Conservation (phyloP, 2,113 vertebrate genomes). For the Loxodonta africana region DNA sequence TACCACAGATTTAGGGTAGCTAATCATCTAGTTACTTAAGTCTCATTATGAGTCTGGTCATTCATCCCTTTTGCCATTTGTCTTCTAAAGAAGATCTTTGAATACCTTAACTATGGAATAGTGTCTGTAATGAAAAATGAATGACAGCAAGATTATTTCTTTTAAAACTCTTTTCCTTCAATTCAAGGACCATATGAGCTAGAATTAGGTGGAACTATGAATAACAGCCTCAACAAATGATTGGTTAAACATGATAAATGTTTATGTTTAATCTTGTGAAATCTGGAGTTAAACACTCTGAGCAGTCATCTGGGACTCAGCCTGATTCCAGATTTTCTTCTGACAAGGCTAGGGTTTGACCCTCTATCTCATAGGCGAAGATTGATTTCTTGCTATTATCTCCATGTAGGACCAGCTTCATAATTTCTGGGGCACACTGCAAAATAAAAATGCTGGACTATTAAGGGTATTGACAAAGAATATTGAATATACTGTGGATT, state of each 20-base stretch:
- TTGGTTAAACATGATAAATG: constrained; percentile 17
- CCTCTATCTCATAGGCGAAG: neutral
- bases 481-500: too few species aligned
- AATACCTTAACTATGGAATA: neutral
- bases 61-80: neutral
- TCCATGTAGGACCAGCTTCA: neutral
- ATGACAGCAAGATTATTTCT: neutral
- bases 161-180: neutral
- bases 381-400: neutral
- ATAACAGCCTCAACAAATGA: neutral
- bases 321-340: neutral
- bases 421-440: neutral
- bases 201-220: neutral
- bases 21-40: neutral
- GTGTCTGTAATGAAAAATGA: neutral
- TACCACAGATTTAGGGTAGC: neutral
- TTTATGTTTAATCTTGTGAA: constrained; percentile 39
- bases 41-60: neutral
- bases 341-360: neutral
- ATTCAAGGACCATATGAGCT: neutral
- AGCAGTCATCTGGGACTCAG: neutral
- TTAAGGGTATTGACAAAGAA: too few species aligned
- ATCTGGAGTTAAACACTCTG: neutral
- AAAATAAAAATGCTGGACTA: constrained; percentile 29
- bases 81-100: neutral